A percentile compares a stretch with the other conserved stretches of the same genome.
Conservation (phyloP, 2,888 invertebrate genomes). For the Hymenopus coronatus region DNA sequence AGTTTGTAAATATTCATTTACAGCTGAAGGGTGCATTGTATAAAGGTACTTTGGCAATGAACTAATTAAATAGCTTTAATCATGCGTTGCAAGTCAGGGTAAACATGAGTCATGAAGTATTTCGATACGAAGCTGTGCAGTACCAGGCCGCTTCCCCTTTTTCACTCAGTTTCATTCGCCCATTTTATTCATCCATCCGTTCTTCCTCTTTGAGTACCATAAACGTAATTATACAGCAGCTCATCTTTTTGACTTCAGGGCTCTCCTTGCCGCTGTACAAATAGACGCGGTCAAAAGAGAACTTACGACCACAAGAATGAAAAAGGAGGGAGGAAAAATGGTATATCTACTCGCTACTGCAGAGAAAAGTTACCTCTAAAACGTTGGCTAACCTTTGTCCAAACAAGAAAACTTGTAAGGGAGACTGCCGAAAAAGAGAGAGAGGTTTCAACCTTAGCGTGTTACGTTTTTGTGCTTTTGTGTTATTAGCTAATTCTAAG, state of each 20-base stretch:
- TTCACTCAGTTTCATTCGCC: background rate
- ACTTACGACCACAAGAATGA: slow-evolving; percentile 1
- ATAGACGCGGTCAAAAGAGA: slow-evolving; percentile 7
- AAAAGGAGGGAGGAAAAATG: background rate
- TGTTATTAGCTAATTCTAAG: background rate
- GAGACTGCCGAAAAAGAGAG: background rate
- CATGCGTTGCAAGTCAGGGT: slow-evolving; percentile 10
- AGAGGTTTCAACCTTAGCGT: background rate
- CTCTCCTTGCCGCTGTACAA: slow-evolving; percentile 4
- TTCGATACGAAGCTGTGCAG: slow-evolving; percentile 4
- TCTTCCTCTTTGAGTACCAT: slow-evolving; percentile 12
- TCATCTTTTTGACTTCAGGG: slow-evolving; percentile 20
- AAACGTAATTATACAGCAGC: slow-evolving; percentile 11
- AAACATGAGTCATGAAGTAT: slow-evolving; percentile 18
- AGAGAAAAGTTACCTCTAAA: background rate
- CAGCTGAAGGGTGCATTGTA: background rate
- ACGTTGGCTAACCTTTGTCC: background rate
- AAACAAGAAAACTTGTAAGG: background rate
- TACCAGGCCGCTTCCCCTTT: background rate
- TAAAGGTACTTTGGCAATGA: background rate
- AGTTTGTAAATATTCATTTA: background rate
- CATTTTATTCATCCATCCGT: background rate
- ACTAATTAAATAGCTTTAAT: slow-evolving; percentile 16
- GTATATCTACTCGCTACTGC: background rate
- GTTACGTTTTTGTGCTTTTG: background rate